A percentile compares a stretch with the other conserved stretches of the same genome.
Conservation (phyloP, 2,888 invertebrate species). For the Oxyteleia sp. region DNA sequence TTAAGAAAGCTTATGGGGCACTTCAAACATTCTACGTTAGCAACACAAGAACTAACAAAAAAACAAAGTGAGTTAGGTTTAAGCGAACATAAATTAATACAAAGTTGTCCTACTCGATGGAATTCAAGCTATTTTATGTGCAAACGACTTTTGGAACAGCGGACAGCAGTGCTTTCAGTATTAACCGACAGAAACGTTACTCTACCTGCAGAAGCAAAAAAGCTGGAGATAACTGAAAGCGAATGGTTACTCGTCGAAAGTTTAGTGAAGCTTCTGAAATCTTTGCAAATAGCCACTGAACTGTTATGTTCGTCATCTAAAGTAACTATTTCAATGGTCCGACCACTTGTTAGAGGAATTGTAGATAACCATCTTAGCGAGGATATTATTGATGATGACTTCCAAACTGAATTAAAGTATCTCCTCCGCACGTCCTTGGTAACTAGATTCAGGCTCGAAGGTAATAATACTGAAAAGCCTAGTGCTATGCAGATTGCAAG, state of each 20-base stretch:
- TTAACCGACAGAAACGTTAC: not conserved
- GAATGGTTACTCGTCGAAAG: conserved; percentile 3
- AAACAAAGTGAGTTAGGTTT: conserved; percentile 22
- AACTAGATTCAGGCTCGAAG: not conserved
- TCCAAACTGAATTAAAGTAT: not conserved
- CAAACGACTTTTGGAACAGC: not conserved
- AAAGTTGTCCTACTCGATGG: no score
- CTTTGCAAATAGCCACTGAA: conserved; percentile 32
- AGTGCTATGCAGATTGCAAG: not conserved
- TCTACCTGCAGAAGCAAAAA: not conserved
- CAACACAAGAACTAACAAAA: not conserved
- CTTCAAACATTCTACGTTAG: not conserved
- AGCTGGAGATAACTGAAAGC: not conserved
- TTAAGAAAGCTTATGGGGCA: not conserved
- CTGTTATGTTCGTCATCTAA: conserved; percentile 17
- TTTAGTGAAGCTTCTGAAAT: conserved; percentile 25
- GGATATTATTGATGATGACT: not conserved
- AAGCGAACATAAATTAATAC: not conserved
- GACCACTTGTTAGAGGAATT: conserved; percentile 10
- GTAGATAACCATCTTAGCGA: not conserved
- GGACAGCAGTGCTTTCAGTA: not conserved
- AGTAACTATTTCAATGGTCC: conserved; percentile 28
- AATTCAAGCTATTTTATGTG: not conserved
- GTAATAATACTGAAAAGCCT: not conserved
- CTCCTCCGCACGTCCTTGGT: not conserved